Evolutionary conservation across 2,113 vertebrate species (phyloP).

Genomic region (Telmatochromis bifrenatus): DNA sequence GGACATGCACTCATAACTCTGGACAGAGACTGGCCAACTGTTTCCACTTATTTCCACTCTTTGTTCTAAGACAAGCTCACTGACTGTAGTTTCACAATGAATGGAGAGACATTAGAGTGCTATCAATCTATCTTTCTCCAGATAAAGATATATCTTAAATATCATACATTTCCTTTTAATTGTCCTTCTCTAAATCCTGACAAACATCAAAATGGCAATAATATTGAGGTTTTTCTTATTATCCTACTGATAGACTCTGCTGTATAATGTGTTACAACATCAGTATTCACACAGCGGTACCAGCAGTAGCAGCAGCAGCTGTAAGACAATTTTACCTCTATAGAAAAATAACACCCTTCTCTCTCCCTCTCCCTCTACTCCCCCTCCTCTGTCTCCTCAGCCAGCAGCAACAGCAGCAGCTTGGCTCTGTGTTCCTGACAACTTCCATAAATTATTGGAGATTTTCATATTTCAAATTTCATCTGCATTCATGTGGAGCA

Average conservation of each 20-base stretch:
- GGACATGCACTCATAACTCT: neutral
- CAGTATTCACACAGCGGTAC: constrained; percentile 57
- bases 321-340: constrained; percentile 34
- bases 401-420: constrained; percentile 78
- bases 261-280: neutral
- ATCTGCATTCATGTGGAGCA: constrained; percentile 97
- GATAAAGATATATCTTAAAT: neutral
- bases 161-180: neutral
- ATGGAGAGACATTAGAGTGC: neutral
- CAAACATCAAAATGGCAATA: neutral
- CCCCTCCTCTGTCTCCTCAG: neutral
- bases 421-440: constrained; percentile 86
- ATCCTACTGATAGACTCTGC: neutral
- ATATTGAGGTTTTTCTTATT: neutral
- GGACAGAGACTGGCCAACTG: neutral
- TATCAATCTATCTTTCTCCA: neutral
- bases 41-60: neutral
- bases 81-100: neutral
- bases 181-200: neutral
- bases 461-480: constrained; percentile 99
- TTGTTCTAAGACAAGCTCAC: neutral
- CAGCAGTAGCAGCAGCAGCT: neutral
- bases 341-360: constrained; percentile 22
- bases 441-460: constrained; percentile 98
- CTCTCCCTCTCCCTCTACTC: neutral